These are phyloP conservation scores for Halictus rubicundus DNA, from an alignment of 1,140 invertebrate genomes.

Conservation along the genomic window DNA sequence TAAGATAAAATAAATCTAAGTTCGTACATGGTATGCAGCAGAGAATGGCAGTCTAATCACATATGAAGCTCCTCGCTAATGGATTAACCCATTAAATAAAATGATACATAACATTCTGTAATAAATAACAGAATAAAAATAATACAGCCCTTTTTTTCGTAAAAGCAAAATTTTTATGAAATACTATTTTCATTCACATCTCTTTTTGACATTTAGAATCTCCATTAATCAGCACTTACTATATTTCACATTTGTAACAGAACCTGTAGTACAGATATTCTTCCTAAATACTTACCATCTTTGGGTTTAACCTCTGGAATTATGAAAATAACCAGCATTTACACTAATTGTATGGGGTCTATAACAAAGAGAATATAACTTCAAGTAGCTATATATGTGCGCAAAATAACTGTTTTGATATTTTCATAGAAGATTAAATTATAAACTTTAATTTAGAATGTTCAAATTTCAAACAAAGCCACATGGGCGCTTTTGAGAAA, in stretches of 20 bases:
- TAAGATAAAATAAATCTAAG: too few relatives aligned
- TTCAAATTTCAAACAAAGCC: constrained; percentile 23
- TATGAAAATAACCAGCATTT: constrained; percentile 80
- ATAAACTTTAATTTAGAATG: constrained; percentile 13
- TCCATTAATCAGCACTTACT: constrained; percentile 6
- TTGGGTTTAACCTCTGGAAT: constrained; percentile 78
- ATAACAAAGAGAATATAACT: constrained; percentile 80
- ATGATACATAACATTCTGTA: not conserved
- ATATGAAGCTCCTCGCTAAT: too few relatives aligned
- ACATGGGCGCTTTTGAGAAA: not conserved
- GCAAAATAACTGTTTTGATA: constrained; percentile 27
- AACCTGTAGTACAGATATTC: constrained; percentile 66
- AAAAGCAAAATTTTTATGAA: not conserved
- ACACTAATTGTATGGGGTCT: constrained; percentile 80
- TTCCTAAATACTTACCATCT: constrained; percentile 78
- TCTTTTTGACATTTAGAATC: not conserved
- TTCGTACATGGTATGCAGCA: too few relatives aligned
- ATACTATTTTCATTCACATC: not conserved
- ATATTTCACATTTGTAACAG: constrained; percentile 40
- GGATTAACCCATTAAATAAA: not conserved
- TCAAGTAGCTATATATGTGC: constrained; percentile 70
- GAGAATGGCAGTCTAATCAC: too few relatives aligned
- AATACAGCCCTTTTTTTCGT: not conserved
- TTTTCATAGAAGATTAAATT: not conserved
- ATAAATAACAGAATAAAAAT: not conserved